Conservation (phyloP, 2,888 invertebrate species). For the Eumacrocentrus americanus region DNA sequence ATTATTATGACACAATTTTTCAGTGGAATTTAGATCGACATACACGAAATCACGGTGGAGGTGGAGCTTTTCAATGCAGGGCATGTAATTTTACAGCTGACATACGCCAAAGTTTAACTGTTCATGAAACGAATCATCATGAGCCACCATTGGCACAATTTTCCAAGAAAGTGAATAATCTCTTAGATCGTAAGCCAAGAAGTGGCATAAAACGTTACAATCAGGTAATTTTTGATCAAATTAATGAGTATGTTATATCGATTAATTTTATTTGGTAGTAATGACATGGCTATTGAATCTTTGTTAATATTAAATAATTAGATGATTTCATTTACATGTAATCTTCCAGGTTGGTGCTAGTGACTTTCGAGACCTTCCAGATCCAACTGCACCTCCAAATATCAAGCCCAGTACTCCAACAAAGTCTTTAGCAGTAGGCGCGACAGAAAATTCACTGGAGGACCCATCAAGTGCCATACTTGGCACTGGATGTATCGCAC, state of each 20-base stretch:
- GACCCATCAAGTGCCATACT: constrained; percentile 47
- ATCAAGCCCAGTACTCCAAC: constrained; percentile 23
- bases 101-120: constrained; percentile 89
- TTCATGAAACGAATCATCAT: constrained; percentile 91
- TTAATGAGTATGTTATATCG: too few relatives aligned
- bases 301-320: background rate
- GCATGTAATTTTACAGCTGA: constrained; percentile 91
- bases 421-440: constrained; percentile 30
- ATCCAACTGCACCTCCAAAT: constrained; percentile 21
- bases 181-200: constrained; percentile 53
- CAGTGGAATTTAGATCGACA: constrained; percentile 91
- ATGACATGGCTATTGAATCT: too few relatives aligned
- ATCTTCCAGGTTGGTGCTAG: constrained; percentile 54
- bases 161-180: constrained; percentile 45
- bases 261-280: too few relatives aligned
- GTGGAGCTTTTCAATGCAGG: constrained; percentile 83
- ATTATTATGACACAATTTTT: constrained; percentile 6
- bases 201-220: constrained; percentile 56
- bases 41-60: constrained; percentile 88
- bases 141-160: constrained; percentile 78
- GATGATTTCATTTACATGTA: background rate
- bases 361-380: constrained; percentile 47
- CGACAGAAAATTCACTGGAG: constrained; percentile 33
- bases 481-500: constrained; percentile 63
- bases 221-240: constrained; percentile 47